Conservation (phyloP, 2,888 invertebrate species). For the Lithophane leautieri region DNA sequence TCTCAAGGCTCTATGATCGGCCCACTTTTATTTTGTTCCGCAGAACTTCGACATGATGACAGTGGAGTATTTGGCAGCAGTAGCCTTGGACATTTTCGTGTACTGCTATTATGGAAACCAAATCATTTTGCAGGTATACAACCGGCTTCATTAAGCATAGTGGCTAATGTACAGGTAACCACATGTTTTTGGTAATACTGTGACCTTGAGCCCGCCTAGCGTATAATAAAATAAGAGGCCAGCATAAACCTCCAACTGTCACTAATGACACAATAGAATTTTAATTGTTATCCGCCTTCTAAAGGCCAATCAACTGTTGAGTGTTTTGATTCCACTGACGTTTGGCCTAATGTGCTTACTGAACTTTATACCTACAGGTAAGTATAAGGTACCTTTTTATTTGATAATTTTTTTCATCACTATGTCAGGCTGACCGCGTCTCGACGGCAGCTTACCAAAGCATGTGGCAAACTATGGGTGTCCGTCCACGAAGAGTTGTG, state of each 20-base stretch:
- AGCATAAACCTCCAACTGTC: background rate
- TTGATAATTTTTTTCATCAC: background rate
- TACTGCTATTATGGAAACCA: conserved; percentile 86
- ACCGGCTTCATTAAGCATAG: background rate
- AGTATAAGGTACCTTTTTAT: background rate
- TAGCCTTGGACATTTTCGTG: conserved; percentile 83
- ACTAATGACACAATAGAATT: no score
- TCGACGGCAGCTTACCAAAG: conserved; percentile 83
- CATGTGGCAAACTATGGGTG: conserved; percentile 79
- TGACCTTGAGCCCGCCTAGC: background rate
- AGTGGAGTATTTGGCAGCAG: conserved; percentile 83
- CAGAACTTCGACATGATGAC: conserved; percentile 86
- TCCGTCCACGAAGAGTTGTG: conserved; percentile 75
- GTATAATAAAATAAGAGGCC: no score
- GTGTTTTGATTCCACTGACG: background rate
- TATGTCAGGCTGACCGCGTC: conserved; percentile 80
- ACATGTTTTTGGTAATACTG: background rate
- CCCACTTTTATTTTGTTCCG: conserved; percentile 28
- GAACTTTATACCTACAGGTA: background rate
- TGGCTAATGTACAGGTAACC: background rate
- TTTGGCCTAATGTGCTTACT: background rate
- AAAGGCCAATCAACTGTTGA: no score
- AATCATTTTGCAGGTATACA: conserved; percentile 83
- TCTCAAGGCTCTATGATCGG: conserved; percentile 2
- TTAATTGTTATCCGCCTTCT: no score